phyloP scores from a whole-genome alignment of 2,888 invertebrate genomes.

The Erannis defoliaria region DNA sequence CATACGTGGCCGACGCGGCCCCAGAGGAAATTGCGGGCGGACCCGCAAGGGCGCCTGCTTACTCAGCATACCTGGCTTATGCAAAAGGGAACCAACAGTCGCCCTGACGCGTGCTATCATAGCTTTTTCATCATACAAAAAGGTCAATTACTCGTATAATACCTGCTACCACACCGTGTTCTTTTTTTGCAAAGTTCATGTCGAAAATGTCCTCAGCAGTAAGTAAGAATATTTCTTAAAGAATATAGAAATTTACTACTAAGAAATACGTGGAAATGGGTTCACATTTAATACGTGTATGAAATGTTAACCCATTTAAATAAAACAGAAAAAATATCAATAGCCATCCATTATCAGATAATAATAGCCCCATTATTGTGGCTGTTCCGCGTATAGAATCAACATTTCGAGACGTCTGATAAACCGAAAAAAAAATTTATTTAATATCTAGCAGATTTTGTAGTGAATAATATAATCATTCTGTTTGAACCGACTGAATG shows the following conservation, averaged over 20 bases:
- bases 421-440: conserved; percentile 41
- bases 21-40: conserved; percentile 77
- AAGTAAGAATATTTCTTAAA: not conserved
- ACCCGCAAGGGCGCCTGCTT: conserved; percentile 62
- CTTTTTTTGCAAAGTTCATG: conserved; percentile 10
- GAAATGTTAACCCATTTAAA: conserved; percentile 16
- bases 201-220: not conserved
- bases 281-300: not conserved
- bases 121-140: conserved; percentile 28
- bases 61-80: conserved; percentile 69
- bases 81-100: conserved; percentile 52
- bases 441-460: conserved; percentile 29
- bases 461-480: conserved; percentile 24
- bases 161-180: not conserved
- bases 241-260: not conserved
- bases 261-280: no score
- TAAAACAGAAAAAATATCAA: conserved; percentile 19
- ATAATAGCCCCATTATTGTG: conserved; percentile 38
- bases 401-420: conserved; percentile 41
- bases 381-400: conserved; percentile 35
- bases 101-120: conserved; percentile 25
- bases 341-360: conserved; percentile 26
- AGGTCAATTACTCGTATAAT: conserved; percentile 26
- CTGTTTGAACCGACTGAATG: conserved; percentile 20
- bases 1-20: conserved; percentile 40